Conservation (phyloP, 2,888 invertebrate genomes). For the Dichetophora obliterata region DNA sequence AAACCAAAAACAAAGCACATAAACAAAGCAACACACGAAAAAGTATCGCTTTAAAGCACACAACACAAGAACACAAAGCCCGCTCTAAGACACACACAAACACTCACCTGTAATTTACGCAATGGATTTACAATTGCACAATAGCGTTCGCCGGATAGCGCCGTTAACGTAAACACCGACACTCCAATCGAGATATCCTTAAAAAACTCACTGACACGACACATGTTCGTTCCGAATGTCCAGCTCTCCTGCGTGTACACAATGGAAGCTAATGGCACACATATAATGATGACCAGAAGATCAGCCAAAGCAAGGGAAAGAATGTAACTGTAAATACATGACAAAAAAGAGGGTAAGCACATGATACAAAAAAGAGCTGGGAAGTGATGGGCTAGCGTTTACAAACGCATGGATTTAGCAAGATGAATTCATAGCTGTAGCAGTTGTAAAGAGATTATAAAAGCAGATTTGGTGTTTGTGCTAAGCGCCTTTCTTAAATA, state of each 20-base stretch:
- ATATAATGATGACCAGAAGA: conserved; percentile 82
- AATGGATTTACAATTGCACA: conserved; percentile 94
- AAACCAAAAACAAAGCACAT: not conserved
- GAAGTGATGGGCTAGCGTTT: not conserved
- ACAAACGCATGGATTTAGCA: not conserved
- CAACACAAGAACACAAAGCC: not conserved
- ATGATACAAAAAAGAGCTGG: not conserved
- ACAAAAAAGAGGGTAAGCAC: not conserved
- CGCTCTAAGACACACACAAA: not conserved
- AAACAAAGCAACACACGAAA: not conserved
- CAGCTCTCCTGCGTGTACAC: conserved; percentile 89
- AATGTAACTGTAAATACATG: conserved; percentile 75
- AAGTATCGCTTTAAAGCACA: not conserved
- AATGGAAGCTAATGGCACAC: conserved; percentile 87
- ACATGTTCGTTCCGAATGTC: conserved; percentile 89
- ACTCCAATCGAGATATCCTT: conserved; percentile 93
- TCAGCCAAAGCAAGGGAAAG: conserved; percentile 86
- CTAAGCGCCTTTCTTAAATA: not conserved
- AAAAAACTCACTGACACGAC: conserved; percentile 85
- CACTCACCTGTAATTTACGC: conserved; percentile 77
- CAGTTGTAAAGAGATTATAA: not conserved
- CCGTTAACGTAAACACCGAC: conserved; percentile 92
- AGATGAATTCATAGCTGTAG: not conserved
- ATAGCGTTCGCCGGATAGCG: conserved; percentile 90
- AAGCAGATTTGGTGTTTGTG: not conserved